A percentile compares a stretch with the other conserved stretches of the same genome.
These are phyloP conservation scores for Teleogryllus occipitalis DNA, from an alignment of 1,140 invertebrate species.

Conservation along the genomic window DNA sequence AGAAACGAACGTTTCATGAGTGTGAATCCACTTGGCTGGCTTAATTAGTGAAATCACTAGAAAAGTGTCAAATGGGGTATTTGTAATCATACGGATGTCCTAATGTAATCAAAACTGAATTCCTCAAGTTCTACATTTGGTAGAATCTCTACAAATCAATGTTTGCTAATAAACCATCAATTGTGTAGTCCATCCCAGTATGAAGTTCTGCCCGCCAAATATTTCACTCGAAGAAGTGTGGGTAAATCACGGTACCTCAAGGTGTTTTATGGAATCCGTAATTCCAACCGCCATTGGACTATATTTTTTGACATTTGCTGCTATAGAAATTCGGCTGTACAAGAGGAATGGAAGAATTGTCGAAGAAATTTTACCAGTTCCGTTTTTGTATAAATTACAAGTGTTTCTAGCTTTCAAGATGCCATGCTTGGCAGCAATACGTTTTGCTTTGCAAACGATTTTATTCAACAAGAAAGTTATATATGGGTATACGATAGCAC, in stretches of 20 bases:
- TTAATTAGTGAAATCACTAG: no score
- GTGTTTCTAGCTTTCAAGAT: conserved; percentile 61
- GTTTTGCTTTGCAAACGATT: conserved; percentile 63
- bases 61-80: no score
- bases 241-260: conserved; percentile 80
- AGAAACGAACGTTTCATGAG: no score
- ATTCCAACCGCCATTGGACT: conserved; percentile 55
- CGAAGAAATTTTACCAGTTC: conserved; percentile 49
- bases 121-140: no score
- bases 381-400: conserved; percentile 65
- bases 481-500: conserved; percentile 73
- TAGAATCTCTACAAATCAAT: no score
- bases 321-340: conserved; percentile 76
- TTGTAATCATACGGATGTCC: no score
- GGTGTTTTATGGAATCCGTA: conserved; percentile 86
- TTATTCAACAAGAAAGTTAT: conserved; percentile 57
- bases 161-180: not conserved
- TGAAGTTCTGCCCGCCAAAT: conserved; percentile 72
- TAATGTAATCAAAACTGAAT: no score
- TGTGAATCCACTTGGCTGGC: no score
- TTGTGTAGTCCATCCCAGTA: conserved; percentile 18
- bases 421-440: conserved; percentile 57
- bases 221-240: conserved; percentile 69
- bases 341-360: conserved; percentile 70
- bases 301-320: conserved; percentile 72